Percentiles rank a stretch among this genome's conserved stretches.
Conservation (phyloP, 2,113 vertebrate genomes). For the Psammodynastes pulverulentus region DNA sequence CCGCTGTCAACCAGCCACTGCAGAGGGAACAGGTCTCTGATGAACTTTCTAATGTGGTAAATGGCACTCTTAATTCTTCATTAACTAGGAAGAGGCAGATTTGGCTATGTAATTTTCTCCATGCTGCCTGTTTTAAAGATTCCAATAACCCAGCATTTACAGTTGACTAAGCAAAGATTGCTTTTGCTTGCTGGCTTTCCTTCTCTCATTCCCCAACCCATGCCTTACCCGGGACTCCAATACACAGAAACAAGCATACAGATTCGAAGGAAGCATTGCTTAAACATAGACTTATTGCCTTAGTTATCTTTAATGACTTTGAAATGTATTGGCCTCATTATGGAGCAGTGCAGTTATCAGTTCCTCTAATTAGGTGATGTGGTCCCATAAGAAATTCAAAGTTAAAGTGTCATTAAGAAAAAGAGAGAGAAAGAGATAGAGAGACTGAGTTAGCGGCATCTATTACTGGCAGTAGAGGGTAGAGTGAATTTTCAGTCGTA, state of each 20-base stretch:
- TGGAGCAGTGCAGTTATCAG: slow-evolving; percentile 95
- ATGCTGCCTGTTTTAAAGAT: slow-evolving; percentile 91
- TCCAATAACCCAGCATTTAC: slow-evolving; percentile 93
- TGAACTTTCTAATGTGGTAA: slow-evolving; percentile 93
- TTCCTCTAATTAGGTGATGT: slow-evolving; percentile 94
- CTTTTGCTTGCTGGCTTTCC: slow-evolving; percentile 55
- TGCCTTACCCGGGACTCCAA: slow-evolving; percentile 18
- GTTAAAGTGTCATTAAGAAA: slow-evolving; percentile 74
- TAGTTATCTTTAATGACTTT: slow-evolving; percentile 99
- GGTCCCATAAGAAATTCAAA: slow-evolving; percentile 93
- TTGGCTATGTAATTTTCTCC: slow-evolving; percentile 92
- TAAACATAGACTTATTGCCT: slow-evolving; percentile 94
- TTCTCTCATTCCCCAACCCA: neutral
- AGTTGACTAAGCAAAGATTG: slow-evolving; percentile 91
- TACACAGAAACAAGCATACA: slow-evolving; percentile 79
- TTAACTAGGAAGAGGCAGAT: slow-evolving; percentile 90
- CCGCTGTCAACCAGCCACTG: slow-evolving; percentile 82
- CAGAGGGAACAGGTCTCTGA: slow-evolving; percentile 77
- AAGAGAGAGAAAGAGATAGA: slow-evolving; percentile 66
- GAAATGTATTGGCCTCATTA: slow-evolving; percentile 98
- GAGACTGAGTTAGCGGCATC: slow-evolving; percentile 75
- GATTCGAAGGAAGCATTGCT: slow-evolving; percentile 85
- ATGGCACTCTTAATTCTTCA: slow-evolving; percentile 96
- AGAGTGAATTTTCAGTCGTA: slow-evolving; percentile 50
- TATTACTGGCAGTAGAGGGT: slow-evolving; percentile 61